Percentiles rank a stretch among this genome's conserved stretches.
phyloP scores from a whole-genome alignment of 2,113 vertebrate species.

The Gavialis gangeticus region DNA sequence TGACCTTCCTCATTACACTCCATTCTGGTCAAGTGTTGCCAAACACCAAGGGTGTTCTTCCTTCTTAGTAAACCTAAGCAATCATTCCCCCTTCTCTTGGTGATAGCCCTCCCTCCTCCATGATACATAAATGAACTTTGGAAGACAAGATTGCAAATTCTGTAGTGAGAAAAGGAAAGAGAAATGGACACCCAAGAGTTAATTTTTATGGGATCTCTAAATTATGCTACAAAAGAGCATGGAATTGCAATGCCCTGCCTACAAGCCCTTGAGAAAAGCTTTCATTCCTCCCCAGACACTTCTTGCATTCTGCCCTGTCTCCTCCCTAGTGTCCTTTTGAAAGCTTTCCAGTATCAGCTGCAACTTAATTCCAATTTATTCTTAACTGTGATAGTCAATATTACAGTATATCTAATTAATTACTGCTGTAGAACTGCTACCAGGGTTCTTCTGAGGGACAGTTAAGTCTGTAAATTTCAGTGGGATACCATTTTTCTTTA shows the following conservation, averaged over 20 bases:
- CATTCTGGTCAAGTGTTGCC: constrained; percentile 10
- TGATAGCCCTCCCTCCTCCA: constrained; percentile 31
- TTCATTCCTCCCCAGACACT: neutral
- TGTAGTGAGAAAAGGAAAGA: neutral
- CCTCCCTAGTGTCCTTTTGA: neutral
- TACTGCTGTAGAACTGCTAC: rapidly evolving
- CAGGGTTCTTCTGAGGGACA: neutral
- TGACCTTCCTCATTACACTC: rapidly evolving
- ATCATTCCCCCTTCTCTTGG: constrained; percentile 44
- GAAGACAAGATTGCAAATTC: neutral
- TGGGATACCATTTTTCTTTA: neutral
- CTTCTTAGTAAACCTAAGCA: neutral
- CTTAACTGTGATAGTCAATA: neutral
- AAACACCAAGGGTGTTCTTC: constrained; percentile 16
- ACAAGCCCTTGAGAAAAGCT: neutral
- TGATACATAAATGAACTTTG: constrained; percentile 60
- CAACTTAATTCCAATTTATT: neutral
- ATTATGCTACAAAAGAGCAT: neutral
- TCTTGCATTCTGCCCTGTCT: neutral
- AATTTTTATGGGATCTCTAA: neutral
- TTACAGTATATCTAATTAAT: neutral
- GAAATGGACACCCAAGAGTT: neutral
- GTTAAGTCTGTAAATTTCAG: neutral
- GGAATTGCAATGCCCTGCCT: neutral
- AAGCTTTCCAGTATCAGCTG: neutral